phyloP scores from a whole-genome alignment of 2,797 vertebrate genomes.

The Chloroceryle amazona region DNA sequence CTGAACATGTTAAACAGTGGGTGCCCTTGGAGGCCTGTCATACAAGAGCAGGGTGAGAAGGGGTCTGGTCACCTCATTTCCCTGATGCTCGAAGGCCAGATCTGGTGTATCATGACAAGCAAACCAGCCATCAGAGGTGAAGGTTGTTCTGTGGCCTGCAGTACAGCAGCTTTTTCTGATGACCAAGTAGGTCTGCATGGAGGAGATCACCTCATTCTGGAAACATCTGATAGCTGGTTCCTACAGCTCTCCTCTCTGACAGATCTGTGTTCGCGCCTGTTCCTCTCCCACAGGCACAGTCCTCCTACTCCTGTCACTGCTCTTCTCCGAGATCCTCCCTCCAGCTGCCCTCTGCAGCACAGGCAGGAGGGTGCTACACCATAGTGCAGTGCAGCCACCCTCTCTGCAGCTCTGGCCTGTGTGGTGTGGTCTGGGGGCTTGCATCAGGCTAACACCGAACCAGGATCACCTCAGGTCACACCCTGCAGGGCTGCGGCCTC shows the following conservation, averaged over 20 bases:
- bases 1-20: neutral
- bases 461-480: neutral
- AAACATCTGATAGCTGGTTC: rapidly evolving
- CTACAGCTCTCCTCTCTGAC: neutral
- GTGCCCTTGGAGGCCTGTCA: rapidly evolving
- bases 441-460: rapidly evolving
- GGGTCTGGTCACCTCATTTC: rapidly evolving
- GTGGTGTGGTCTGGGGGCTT: neutral
- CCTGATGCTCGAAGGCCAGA: neutral
- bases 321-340: neutral
- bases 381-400: rapidly evolving
- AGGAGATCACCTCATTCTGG: neutral
- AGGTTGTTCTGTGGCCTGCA: neutral
- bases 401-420: neutral
- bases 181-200: rapidly evolving
- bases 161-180: neutral
- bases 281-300: neutral
- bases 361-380: neutral
- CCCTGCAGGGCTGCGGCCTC: neutral
- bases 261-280: neutral
- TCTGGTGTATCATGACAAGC: neutral
- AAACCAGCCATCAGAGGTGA: neutral
- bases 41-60: neutral
- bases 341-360: too few relatives aligned
- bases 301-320: neutral